These are phyloP conservation scores for Drosophila willistoni DNA, from an alignment of 1,140 invertebrate genomes.

Conservation along the genomic window DNA sequence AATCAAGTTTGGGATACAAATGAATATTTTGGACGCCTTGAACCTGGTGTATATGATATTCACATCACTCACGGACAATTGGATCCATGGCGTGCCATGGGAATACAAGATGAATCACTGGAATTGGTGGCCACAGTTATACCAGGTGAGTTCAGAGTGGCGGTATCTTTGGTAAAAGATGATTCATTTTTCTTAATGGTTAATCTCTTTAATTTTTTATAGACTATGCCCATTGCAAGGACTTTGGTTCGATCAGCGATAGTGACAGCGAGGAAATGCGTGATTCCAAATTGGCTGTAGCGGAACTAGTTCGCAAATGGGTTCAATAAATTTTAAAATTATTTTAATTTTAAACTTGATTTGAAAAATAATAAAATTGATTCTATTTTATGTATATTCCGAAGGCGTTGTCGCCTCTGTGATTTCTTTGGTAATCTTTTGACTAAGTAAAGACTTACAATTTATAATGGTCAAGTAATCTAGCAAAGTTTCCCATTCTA, in stretches of 20 bases:
- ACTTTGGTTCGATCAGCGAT: constrained; percentile 84
- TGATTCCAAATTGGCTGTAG: constrained; percentile 69
- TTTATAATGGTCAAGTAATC: constrained; percentile 24
- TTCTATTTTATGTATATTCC: not conserved
- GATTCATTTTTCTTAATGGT: not conserved
- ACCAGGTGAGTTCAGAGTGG: constrained; percentile 48
- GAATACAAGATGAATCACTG: constrained; percentile 81
- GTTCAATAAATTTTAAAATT: constrained; percentile 38
- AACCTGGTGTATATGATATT: constrained; percentile 85
- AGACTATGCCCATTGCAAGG: constrained; percentile 88
- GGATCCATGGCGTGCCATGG: constrained; percentile 88
- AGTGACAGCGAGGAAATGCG: constrained; percentile 84
- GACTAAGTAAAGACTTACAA: constrained; percentile 12
- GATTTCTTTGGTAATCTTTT: constrained; percentile 22
- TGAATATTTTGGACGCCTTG: constrained; percentile 85
- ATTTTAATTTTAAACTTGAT: not conserved
- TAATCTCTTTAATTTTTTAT: constrained; percentile 26
- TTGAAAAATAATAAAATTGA: not conserved
- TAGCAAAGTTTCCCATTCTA: constrained; percentile 19
- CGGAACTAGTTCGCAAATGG: constrained; percentile 72
- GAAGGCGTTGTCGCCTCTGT: not conserved
- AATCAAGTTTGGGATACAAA: constrained; percentile 85
- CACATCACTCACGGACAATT: constrained; percentile 87
- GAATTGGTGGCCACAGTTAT: constrained; percentile 59
- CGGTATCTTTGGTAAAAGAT: no score